A percentile compares a stretch with the other conserved stretches of the same genome.
Conservation (phyloP, 2,797 vertebrate species). For the Ataeniobius toweri region DNA sequence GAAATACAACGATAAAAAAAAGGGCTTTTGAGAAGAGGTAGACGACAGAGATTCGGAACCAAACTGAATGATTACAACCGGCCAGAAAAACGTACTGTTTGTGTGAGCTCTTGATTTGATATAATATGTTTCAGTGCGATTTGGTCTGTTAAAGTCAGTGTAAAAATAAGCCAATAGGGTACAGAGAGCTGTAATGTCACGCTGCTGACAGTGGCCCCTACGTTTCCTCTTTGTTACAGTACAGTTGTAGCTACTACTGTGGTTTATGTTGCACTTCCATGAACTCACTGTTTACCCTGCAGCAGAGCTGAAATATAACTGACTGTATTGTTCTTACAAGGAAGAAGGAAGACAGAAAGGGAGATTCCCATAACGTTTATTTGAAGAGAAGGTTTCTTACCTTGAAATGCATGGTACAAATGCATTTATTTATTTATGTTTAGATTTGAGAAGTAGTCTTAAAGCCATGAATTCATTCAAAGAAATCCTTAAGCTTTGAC, state of each 20-base stretch:
- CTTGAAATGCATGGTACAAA: not conserved
- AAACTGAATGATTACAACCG: not conserved
- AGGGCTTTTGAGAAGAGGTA: conserved; percentile 12
- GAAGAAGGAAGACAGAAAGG: not conserved
- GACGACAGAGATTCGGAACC: conserved; percentile 9
- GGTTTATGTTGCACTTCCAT: conserved; percentile 54
- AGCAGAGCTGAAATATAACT: not conserved
- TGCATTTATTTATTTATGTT: not conserved
- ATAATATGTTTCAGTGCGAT: not conserved
- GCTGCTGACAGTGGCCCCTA: conserved; percentile 14
- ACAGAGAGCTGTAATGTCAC: conserved; percentile 2
- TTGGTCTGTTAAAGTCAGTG: not conserved
- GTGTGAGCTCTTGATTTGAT: not conserved
- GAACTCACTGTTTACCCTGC: conserved; percentile 19
- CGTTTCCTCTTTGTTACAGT: conserved; percentile 52
- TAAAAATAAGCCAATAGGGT: not conserved
- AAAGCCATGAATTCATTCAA: not conserved
- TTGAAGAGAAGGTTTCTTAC: not conserved
- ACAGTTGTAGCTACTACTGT: conserved; percentile 30
- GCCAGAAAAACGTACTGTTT: not conserved
- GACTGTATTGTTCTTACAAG: not conserved
- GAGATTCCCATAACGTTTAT: not conserved
- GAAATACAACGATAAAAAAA: conserved; percentile 24
- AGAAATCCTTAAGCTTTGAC: not conserved
- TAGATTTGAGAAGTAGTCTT: not conserved